phyloP scores from a whole-genome alignment of 2,888 invertebrate species.

The Drosophila pseudotakahashii region DNA sequence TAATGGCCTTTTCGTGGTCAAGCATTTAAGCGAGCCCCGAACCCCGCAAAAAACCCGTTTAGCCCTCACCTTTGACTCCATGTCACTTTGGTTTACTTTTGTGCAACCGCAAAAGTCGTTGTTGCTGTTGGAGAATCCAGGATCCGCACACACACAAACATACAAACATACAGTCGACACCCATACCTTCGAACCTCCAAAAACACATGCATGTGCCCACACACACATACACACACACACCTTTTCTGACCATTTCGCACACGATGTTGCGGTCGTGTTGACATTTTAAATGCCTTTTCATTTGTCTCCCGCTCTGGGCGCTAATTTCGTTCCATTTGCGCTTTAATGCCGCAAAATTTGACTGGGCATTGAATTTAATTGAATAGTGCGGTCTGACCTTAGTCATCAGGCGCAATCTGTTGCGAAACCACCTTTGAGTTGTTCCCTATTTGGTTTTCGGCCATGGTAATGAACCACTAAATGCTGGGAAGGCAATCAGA shows the following conservation, averaged over 20 bases:
- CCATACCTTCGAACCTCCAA: constrained; percentile 4
- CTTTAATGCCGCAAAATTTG: constrained; percentile 63
- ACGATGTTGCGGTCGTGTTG: constrained; percentile 78
- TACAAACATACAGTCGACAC: background rate
- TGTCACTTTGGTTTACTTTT: constrained; percentile 60
- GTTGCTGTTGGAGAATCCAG: constrained; percentile 45
- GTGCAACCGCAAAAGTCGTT: constrained; percentile 73
- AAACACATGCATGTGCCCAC: constrained; percentile 2
- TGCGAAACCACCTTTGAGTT: background rate
- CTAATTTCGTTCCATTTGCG: constrained; percentile 73
- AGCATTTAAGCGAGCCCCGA: constrained; percentile 67
- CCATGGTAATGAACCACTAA: background rate
- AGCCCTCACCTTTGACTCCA: constrained; percentile 45
- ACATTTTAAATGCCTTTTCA: constrained; percentile 79
- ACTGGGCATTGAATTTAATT: constrained; percentile 56
- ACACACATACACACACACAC: constrained; percentile 48
- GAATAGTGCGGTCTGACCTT: constrained; percentile 36
- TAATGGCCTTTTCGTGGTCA: constrained; percentile 79
- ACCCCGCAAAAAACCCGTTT: constrained; percentile 52
- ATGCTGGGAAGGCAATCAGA: background rate
- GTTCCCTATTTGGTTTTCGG: background rate
- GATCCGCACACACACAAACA: constrained; percentile 24
- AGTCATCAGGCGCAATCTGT: background rate
- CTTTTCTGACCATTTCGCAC: constrained; percentile 77
- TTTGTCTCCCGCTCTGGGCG: constrained; percentile 63